phyloP scores from a whole-genome alignment of 1,140 invertebrate genomes.

The Phymorhynchus buccinoides region DNA sequence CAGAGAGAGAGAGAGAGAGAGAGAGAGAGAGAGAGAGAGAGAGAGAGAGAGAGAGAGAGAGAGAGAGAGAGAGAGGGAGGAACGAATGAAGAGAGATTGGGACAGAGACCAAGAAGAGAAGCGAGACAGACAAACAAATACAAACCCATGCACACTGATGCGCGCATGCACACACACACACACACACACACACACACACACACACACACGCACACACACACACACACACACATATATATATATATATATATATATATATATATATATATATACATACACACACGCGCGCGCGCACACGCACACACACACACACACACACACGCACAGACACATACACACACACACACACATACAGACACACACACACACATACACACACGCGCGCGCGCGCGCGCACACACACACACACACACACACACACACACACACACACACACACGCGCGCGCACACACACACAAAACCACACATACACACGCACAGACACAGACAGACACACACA shows the following conservation, averaged over 20 bases:
- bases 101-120: neutral
- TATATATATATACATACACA: no score
- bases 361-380: neutral
- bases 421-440: neutral
- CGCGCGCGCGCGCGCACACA: neutral
- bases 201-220: neutral
- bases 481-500: neutral
- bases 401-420: neutral
- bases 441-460: neutral
- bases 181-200: neutral
- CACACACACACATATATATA: neutral
- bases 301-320: neutral
- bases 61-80: slow-evolving; percentile 27
- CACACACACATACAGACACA: neutral
- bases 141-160: no score
- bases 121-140: neutral
- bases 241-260: neutral
- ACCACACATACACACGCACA: neutral
- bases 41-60: slow-evolving; percentile 38
- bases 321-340: neutral
- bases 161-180: neutral
- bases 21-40: slow-evolving; percentile 24
- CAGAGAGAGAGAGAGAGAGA: slow-evolving; percentile 20
- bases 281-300: no score
- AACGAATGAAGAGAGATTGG: neutral